A percentile compares a stretch with the other conserved stretches of the same genome.
These are phyloP conservation scores for Paragorgia papillata DNA, from an alignment of 92 coral and sea anemone species.

Conservation along the genomic window DNA sequence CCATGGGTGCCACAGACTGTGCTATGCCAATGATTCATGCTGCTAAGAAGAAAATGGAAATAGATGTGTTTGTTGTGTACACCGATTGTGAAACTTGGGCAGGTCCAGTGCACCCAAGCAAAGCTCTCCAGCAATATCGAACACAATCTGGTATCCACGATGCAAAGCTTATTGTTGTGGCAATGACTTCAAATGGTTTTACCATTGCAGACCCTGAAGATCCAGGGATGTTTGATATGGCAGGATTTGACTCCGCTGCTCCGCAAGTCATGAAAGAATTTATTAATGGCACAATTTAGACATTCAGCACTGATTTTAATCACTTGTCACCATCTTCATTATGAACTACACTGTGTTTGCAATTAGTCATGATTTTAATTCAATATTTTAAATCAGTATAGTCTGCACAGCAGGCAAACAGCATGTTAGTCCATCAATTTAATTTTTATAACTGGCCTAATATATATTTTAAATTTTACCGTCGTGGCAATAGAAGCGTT, in stretches of 20 bases:
- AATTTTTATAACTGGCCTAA: too few species aligned
- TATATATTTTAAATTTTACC: too few species aligned
- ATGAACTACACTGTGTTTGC: too few species aligned
- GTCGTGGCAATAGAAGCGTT: too few species aligned
- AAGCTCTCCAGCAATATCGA: constrained; percentile 43
- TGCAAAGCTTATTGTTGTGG: constrained; percentile 94
- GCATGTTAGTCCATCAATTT: too few species aligned
- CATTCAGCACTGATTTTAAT: too few species aligned
- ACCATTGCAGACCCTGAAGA: constrained; percentile 53
- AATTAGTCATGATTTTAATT: too few species aligned
- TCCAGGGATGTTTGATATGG: constrained; percentile 57
- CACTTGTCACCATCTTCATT: too few species aligned
- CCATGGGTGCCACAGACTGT: constrained; percentile 52
- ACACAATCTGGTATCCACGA: constrained; percentile 44
- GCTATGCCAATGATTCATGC: constrained; percentile 48
- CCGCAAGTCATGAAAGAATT: constrained; percentile 51
- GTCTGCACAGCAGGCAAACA: too few species aligned
- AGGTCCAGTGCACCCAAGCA: constrained; percentile 24
- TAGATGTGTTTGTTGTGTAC: constrained; percentile 47
- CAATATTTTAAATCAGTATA: too few species aligned
- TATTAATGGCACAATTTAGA: constrained; percentile 31
- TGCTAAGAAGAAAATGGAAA: neutral
- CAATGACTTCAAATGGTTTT: constrained; percentile 56
- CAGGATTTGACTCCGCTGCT: constrained; percentile 56
- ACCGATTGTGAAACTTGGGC: constrained; percentile 46